Evolutionary conservation across 1,140 invertebrate genomes (phyloP).

Genomic region (Thalassaphorura encarpata): DNA sequence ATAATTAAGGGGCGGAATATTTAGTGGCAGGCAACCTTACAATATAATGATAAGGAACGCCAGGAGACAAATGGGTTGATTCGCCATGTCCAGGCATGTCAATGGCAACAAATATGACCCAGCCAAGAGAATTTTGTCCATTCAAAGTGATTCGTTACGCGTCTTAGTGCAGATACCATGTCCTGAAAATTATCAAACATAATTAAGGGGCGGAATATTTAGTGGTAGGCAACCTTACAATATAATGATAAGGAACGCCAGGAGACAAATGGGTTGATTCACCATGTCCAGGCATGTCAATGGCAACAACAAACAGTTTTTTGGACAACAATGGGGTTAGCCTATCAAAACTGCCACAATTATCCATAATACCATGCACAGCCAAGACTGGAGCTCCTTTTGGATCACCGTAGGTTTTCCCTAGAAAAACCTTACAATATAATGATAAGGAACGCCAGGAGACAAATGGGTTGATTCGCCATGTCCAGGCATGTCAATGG

Average conservation of each 20-base stretch:
- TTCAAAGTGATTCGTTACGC: conserved; percentile 29
- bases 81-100: conserved; percentile 60
- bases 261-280: conserved; percentile 49
- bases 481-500: conserved; percentile 58
- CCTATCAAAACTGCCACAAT: conserved; percentile 52
- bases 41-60: conserved; percentile 47
- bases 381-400: conserved; percentile 28
- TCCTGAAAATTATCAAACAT: conserved; percentile 37
- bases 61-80: conserved; percentile 51
- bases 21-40: no score
- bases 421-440: conserved; percentile 34
- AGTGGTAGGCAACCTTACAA: no score
- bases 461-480: conserved; percentile 54
- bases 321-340: conserved; percentile 26
- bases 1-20: no score
- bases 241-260: conserved; percentile 49
- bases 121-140: background rate
- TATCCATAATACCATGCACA: conserved; percentile 41
- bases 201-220: no score
- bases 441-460: conserved; percentile 48
- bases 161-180: conserved; percentile 55
- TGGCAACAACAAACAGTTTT: conserved; percentile 40
- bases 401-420: conserved; percentile 26
- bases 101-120: conserved; percentile 52
- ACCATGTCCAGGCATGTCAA: conserved; percentile 62